phyloP scores from a whole-genome alignment of 1,140 invertebrate species.

The Acromyrmex echinatior region DNA sequence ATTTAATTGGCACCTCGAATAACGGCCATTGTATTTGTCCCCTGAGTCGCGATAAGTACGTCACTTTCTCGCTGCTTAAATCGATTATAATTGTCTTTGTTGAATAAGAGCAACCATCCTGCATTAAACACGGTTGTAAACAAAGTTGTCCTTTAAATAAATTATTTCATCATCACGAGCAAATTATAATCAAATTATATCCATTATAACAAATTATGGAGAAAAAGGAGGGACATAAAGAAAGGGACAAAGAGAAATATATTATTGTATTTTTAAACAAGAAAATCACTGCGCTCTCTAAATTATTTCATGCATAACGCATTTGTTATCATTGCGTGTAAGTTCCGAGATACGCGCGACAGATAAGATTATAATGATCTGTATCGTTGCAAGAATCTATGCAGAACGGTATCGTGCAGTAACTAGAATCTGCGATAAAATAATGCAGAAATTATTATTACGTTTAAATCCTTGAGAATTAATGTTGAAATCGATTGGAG shows the following conservation, averaged over 20 bases:
- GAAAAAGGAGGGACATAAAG: not conserved
- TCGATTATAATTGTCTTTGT: constrained; percentile 19
- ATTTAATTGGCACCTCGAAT: constrained; percentile 52
- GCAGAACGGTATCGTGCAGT: constrained; percentile 87
- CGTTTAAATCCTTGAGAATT: no score
- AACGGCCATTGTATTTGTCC: constrained; percentile 59
- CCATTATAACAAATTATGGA: not conserved
- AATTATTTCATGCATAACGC: not conserved
- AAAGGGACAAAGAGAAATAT: no score
- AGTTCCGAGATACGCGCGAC: constrained; percentile 86
- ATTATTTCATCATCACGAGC: not conserved
- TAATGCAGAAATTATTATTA: constrained; percentile 18
- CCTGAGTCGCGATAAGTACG: constrained; percentile 26
- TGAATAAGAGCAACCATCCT: not conserved
- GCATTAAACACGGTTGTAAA: not conserved
- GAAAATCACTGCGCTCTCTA: constrained; percentile 53
- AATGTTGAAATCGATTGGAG: no score
- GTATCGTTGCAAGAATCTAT: constrained; percentile 86
- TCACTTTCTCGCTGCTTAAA: constrained; percentile 58
- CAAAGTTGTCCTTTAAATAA: not conserved
- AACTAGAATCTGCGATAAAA: constrained; percentile 87
- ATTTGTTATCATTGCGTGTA: constrained; percentile 80
- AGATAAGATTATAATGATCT: constrained; percentile 87
- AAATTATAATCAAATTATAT: not conserved
- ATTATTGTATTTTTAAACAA: not conserved